Evolutionary conservation across 2,888 invertebrate species (phyloP).

Genomic region (Oligia latruncula): DNA sequence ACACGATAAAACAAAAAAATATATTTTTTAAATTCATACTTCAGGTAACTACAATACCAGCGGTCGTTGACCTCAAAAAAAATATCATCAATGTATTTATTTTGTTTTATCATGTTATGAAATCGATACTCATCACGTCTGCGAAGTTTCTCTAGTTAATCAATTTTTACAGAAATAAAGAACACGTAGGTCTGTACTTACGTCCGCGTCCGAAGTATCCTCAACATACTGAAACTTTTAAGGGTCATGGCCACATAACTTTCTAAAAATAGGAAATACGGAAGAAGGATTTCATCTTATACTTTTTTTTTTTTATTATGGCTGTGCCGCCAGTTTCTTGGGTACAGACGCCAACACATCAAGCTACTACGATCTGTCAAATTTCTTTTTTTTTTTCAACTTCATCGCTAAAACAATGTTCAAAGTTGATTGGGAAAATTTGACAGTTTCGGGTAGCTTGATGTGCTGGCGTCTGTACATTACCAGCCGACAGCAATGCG

Average conservation of each 20-base stretch:
- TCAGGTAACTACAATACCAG: too few relatives aligned
- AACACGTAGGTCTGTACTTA: neutral
- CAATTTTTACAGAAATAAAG: neutral
- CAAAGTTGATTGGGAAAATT: too few relatives aligned
- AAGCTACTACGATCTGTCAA: too few relatives aligned
- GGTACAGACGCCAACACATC: neutral
- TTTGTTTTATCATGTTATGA: neutral
- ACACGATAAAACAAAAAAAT: too few relatives aligned
- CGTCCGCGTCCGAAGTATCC: neutral
- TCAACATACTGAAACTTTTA: neutral
- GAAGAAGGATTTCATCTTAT: neutral
- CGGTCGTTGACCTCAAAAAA: too few relatives aligned
- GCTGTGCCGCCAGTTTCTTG: neutral
- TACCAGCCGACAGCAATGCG: neutral
- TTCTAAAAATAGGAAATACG: neutral
- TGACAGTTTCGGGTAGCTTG: too few relatives aligned
- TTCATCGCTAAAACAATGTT: too few relatives aligned
- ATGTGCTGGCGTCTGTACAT: too few relatives aligned
- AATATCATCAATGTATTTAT: too few relatives aligned
- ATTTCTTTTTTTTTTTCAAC: too few relatives aligned
- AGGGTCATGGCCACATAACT: neutral
- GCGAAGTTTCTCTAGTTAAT: neutral
- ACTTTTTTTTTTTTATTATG: neutral
- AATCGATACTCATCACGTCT: neutral
- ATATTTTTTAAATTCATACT: too few relatives aligned